These are phyloP conservation scores for Bugulina stolonifera DNA, from an alignment of 2,888 invertebrate species.

Conservation along the genomic window DNA sequence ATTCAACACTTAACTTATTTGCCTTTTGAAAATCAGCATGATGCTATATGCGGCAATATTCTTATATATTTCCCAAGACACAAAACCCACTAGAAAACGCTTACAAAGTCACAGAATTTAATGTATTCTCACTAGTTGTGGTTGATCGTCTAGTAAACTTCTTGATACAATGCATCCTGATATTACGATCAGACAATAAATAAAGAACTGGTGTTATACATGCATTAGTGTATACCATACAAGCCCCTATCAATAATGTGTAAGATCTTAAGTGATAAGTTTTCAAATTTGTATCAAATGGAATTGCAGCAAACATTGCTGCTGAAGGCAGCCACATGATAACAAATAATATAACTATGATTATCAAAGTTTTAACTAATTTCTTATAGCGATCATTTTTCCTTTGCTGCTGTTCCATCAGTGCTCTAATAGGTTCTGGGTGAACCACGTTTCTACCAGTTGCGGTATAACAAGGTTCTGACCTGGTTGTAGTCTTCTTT, in stretches of 20 bases:
- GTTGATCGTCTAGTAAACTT: too few relatives aligned
- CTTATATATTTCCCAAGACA: too few relatives aligned
- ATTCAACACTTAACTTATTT: too few relatives aligned
- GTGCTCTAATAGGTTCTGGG: background rate
- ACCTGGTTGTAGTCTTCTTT: too few relatives aligned
- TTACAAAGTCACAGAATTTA: too few relatives aligned
- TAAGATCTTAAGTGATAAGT: background rate
- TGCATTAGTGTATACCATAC: background rate
- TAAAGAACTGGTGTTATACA: slow-evolving; percentile 16
- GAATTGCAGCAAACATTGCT: background rate
- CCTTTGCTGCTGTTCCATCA: background rate
- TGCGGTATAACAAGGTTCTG: too few relatives aligned
- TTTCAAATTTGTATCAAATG: background rate
- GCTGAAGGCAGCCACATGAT: slow-evolving; percentile 8
- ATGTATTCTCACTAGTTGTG: too few relatives aligned
- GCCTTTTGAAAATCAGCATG: too few relatives aligned
- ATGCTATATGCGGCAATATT: too few relatives aligned
- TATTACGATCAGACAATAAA: background rate
- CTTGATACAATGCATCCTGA: too few relatives aligned
- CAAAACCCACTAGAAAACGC: too few relatives aligned
- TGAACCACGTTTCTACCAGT: background rate
- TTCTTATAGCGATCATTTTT: background rate
- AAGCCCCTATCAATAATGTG: background rate
- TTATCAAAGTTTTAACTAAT: background rate
- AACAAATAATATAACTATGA: background rate